Conservation (phyloP, 2,797 vertebrate species). For the Remorina albescens region DNA sequence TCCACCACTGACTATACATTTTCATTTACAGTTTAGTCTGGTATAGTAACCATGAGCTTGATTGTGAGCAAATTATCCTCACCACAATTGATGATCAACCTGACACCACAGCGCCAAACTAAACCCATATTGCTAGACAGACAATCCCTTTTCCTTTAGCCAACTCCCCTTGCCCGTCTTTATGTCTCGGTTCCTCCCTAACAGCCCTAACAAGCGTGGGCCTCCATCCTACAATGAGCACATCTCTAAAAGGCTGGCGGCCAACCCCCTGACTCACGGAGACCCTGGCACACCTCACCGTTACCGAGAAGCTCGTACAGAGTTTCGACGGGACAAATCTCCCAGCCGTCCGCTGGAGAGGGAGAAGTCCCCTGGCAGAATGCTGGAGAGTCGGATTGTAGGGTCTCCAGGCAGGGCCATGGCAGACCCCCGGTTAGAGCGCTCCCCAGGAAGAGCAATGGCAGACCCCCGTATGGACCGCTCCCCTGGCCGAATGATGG, state of each 20-base stretch:
- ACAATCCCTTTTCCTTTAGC: constrained; percentile 18
- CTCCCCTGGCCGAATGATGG: constrained; percentile 88
- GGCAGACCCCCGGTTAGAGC: constrained; percentile 90
- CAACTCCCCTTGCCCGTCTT: constrained; percentile 25
- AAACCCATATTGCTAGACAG: constrained; percentile 26
- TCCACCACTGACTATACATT: not conserved
- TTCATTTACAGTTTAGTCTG: constrained; percentile 7
- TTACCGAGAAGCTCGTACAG: constrained; percentile 95
- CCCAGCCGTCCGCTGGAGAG: constrained; percentile 92
- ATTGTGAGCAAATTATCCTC: constrained; percentile 20
- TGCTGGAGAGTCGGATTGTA: constrained; percentile 91
- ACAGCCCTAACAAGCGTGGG: constrained; percentile 97
- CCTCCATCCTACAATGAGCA: constrained; percentile 99
- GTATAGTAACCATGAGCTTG: constrained; percentile 21
- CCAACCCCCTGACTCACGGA: constrained; percentile 89
- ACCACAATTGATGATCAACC: constrained; percentile 14
- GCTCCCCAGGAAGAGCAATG: constrained; percentile 92
- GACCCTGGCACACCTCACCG: constrained; percentile 96
- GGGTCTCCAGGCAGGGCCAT: constrained; percentile 92
- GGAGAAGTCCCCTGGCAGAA: constrained; percentile 94
- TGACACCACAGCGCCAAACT: constrained; percentile 34
- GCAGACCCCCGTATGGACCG: constrained; percentile 91
- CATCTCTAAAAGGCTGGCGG: constrained; percentile 97
- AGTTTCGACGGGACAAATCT: constrained; percentile 95
- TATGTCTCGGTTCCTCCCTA: constrained; percentile 50